Evolutionary conservation across 2,113 vertebrate species (phyloP).

Genomic region (Cololabis saira): DNA sequence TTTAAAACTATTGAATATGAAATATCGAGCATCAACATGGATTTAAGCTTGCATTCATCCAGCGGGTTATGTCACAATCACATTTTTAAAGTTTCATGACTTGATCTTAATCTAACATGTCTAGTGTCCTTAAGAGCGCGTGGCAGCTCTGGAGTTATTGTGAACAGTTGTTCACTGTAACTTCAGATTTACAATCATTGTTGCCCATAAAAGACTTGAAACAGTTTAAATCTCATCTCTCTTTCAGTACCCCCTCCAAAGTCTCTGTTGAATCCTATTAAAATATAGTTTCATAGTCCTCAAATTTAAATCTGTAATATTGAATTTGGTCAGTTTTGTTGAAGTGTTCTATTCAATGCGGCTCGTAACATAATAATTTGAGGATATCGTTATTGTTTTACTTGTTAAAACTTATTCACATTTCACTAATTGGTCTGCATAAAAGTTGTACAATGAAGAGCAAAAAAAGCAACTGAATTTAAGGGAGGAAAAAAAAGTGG

Average conservation of each 20-base stretch:
- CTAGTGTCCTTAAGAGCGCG: too few relatives aligned
- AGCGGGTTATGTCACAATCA: too few relatives aligned
- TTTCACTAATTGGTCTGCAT: too few relatives aligned
- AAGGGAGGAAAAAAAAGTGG: background rate
- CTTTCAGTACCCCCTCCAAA: too few relatives aligned
- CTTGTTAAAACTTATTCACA: background rate
- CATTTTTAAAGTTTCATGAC: background rate
- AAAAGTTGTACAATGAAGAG: too few relatives aligned
- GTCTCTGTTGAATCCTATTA: background rate
- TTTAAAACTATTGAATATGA: too few relatives aligned
- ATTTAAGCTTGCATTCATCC: too few relatives aligned
- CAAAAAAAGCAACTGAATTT: background rate
- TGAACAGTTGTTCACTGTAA: too few relatives aligned
- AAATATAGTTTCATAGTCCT: background rate
- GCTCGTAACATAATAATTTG: background rate
- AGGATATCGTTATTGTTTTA: conserved; percentile 1
- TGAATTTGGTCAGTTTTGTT: background rate
- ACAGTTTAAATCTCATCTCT: too few relatives aligned
- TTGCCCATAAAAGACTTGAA: too few relatives aligned
- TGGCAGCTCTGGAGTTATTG: background rate
- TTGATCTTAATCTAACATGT: background rate
- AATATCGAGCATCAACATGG: too few relatives aligned
- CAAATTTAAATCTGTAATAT: accelerated
- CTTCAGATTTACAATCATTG: too few relatives aligned
- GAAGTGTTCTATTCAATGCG: background rate